Conservation (phyloP, 1,140 invertebrate genomes). For the Drosophila hydei region DNA sequence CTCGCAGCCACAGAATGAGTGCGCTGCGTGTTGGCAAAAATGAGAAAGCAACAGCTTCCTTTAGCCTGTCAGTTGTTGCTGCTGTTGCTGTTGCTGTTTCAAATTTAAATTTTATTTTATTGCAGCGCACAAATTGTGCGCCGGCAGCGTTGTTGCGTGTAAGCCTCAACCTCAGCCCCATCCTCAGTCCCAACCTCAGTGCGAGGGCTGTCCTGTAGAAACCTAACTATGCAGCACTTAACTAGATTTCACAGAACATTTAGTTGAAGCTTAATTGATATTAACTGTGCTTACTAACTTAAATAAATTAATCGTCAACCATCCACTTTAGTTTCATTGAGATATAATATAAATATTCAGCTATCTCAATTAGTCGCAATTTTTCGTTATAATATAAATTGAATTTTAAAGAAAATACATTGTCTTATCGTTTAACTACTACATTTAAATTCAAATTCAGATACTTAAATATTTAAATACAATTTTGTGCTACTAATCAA, state of each 20-base stretch:
- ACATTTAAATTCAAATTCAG: too few relatives aligned
- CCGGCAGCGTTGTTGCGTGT: conserved; percentile 69
- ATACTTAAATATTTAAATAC: too few relatives aligned
- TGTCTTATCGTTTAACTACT: too few relatives aligned
- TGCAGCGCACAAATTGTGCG: conserved; percentile 75
- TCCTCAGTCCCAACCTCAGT: neutral
- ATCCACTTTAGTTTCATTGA: too few relatives aligned
- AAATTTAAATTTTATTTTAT: conserved; percentile 80
- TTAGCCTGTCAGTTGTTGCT: conserved; percentile 36
- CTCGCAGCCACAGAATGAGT: conserved; percentile 11
- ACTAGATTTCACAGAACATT: neutral
- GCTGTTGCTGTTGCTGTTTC: conserved; percentile 60
- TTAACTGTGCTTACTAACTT: too few relatives aligned
- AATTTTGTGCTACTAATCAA: too few relatives aligned
- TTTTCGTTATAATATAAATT: too few relatives aligned
- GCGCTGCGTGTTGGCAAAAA: neutral
- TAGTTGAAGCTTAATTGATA: neutral
- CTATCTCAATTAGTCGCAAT: too few relatives aligned
- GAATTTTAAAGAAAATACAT: too few relatives aligned
- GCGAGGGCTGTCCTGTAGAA: conserved; percentile 18
- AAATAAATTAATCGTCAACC: too few relatives aligned
- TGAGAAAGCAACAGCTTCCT: conserved; percentile 39
- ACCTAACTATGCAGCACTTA: neutral
- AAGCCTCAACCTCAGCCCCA: conserved; percentile 29
- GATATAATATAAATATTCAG: too few relatives aligned